phyloP scores from a whole-genome alignment of 2,888 invertebrate species.

The Harmothoe impar region DNA sequence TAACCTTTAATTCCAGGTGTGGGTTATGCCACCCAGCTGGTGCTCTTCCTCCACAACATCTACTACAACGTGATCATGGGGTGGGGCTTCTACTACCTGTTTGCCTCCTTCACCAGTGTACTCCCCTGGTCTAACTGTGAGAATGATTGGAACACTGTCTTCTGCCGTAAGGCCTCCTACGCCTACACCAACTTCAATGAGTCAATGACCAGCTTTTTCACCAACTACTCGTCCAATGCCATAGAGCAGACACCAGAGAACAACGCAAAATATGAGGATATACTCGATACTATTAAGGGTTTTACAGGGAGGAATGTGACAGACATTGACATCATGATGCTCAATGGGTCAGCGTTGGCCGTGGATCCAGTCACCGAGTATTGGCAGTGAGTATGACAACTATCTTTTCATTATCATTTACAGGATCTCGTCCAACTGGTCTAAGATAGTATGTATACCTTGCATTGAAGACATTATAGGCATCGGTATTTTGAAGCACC shows the following conservation, averaged over 20 bases:
- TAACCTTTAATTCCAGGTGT: constrained; percentile 83
- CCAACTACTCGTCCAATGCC: neutral
- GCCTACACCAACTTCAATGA: constrained; percentile 34
- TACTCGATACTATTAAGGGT: neutral
- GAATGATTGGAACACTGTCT: constrained; percentile 85
- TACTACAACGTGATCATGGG: constrained; percentile 86
- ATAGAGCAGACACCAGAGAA: neutral
- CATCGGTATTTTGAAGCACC: too few species aligned
- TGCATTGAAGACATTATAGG: too few species aligned
- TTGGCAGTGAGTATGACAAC: constrained; percentile 84
- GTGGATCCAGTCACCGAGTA: constrained; percentile 68
- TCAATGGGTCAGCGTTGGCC: constrained; percentile 16
- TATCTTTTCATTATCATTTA: too few species aligned
- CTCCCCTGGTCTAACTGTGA: constrained; percentile 85
- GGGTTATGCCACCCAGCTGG: constrained; percentile 84
- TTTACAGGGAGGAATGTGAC: neutral
- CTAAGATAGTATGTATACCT: too few species aligned
- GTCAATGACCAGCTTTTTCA: neutral
- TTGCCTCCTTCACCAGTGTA: constrained; percentile 83
- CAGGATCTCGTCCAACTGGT: neutral
- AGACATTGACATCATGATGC: constrained; percentile 9
- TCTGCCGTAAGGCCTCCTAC: constrained; percentile 68
- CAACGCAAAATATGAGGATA: neutral
- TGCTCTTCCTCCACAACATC: constrained; percentile 85
- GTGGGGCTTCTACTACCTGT: constrained; percentile 84